phyloP scores from a whole-genome alignment of 2,797 vertebrate genomes.

The Tokudaia muenninki region DNA sequence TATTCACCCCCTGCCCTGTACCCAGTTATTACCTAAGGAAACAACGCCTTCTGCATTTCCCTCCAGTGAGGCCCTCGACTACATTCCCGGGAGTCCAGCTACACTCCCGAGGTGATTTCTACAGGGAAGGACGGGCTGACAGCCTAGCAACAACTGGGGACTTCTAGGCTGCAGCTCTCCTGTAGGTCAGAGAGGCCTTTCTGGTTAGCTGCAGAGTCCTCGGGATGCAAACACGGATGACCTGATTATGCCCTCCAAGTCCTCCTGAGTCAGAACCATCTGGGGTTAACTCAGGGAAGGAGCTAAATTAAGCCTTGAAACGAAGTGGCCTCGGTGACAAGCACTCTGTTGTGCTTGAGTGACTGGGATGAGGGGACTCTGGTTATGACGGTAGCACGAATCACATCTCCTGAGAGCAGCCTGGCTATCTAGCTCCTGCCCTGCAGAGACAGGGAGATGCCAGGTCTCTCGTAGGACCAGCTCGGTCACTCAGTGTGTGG shows the following conservation, averaged over 20 bases:
- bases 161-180: neutral
- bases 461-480: fast-evolving
- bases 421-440: neutral
- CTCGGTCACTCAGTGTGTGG: fast-evolving
- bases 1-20: too few species aligned
- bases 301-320: slow-evolving; percentile 77
- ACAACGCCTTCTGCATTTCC: neutral
- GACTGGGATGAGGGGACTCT: slow-evolving; percentile 22
- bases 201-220: neutral
- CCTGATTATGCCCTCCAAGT: slow-evolving; percentile 40
- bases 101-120: fast-evolving
- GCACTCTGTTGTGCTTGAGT: slow-evolving; percentile 64
- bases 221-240: slow-evolving; percentile 37
- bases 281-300: slow-evolving; percentile 12
- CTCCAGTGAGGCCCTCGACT: fast-evolving
- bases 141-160: neutral
- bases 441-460: neutral
- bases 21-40: neutral
- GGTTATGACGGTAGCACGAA: slow-evolving; percentile 62
- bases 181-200: neutral
- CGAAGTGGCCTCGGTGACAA: slow-evolving; percentile 16
- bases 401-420: neutral
- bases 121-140: neutral
- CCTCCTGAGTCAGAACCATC: slow-evolving; percentile 62
- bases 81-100: neutral